A percentile compares a stretch with the other conserved stretches of the same genome.
Evolutionary conservation across 2,888 invertebrate genomes (phyloP).

Genomic region (Drosophila helvetica): DNA sequence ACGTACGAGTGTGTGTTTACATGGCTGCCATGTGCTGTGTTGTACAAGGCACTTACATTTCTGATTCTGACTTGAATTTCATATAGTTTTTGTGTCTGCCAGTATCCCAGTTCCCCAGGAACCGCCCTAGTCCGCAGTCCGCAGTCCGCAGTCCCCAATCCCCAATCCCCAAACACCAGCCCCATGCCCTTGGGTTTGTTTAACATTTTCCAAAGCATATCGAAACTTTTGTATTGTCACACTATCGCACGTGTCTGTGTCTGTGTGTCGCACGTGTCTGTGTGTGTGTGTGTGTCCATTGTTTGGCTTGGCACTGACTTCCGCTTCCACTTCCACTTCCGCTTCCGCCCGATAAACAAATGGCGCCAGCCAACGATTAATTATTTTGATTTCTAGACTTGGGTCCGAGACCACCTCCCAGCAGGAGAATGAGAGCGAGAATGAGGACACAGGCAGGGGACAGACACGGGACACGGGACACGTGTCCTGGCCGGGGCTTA

Average conservation of each 20-base stretch:
- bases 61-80: slow-evolving; percentile 7
- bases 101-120: neutral
- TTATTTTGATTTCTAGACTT: slow-evolving; percentile 66
- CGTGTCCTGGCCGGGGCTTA: neutral
- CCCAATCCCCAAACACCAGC: neutral
- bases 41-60: slow-evolving; percentile 59
- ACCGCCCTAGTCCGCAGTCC: too few species aligned
- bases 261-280: slow-evolving; percentile 2
- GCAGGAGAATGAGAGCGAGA: slow-evolving; percentile 1
- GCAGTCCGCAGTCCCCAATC: too few species aligned
- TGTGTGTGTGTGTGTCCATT: slow-evolving; percentile 15
- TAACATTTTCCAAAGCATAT: slow-evolving; percentile 59
- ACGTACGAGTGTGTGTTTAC: slow-evolving; percentile 35
- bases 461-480: neutral
- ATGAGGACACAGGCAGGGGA: slow-evolving; percentile 5
- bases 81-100: slow-evolving; percentile 24
- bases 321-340: slow-evolving; percentile 69
- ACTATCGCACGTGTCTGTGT: slow-evolving; percentile 6
- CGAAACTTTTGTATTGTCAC: slow-evolving; percentile 44
- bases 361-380: slow-evolving; percentile 73
- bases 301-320: slow-evolving; percentile 68
- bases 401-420: neutral
- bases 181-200: slow-evolving; percentile 37
- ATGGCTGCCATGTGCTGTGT: slow-evolving; percentile 45
- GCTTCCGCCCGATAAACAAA: slow-evolving; percentile 75